These are phyloP conservation scores for Emmelina monodactyla DNA, from an alignment of 2,888 invertebrate genomes.

Conservation along the genomic window DNA sequence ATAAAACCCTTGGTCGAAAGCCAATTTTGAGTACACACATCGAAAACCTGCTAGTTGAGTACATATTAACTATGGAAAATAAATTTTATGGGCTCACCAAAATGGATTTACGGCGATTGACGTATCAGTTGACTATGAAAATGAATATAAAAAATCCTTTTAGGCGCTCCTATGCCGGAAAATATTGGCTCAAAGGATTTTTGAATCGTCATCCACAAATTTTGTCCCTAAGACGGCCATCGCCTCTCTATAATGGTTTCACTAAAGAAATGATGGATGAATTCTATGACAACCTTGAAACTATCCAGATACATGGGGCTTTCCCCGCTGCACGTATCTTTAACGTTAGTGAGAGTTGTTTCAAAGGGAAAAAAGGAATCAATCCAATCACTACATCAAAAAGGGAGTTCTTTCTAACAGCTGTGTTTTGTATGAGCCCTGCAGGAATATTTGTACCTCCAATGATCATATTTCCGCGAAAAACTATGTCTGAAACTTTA, in stretches of 20 bases:
- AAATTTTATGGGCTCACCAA: constrained; percentile 10
- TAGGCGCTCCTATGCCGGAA: constrained; percentile 9
- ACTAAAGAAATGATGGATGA: constrained; percentile 15
- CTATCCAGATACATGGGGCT: background rate
- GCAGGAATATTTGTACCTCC: constrained; percentile 10
- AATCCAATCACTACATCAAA: background rate
- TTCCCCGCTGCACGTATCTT: background rate
- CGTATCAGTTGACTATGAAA: constrained; percentile 11
- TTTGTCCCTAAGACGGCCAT: constrained; percentile 12
- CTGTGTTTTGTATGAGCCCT: constrained; percentile 11
- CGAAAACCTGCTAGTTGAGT: constrained; percentile 9
- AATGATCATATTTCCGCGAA: constrained; percentile 12
- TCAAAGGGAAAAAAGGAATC: background rate
- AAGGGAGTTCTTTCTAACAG: constrained; percentile 3
- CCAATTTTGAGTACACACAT: constrained; percentile 6
- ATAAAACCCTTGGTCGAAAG: constrained; percentile 9
- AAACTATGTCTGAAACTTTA: background rate
- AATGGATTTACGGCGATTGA: constrained; percentile 9
- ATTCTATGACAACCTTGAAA: constrained; percentile 12
- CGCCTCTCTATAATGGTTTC: constrained; percentile 14
- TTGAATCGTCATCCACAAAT: constrained; percentile 9
- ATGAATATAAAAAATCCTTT: constrained; percentile 11
- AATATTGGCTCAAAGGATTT: constrained; percentile 15
- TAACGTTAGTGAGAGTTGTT: background rate
- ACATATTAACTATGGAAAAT: constrained; percentile 9